Base-by-base conservation (phyloP, 2,113 vertebrate genomes). In the Gadus chalcogrammus region DNA sequence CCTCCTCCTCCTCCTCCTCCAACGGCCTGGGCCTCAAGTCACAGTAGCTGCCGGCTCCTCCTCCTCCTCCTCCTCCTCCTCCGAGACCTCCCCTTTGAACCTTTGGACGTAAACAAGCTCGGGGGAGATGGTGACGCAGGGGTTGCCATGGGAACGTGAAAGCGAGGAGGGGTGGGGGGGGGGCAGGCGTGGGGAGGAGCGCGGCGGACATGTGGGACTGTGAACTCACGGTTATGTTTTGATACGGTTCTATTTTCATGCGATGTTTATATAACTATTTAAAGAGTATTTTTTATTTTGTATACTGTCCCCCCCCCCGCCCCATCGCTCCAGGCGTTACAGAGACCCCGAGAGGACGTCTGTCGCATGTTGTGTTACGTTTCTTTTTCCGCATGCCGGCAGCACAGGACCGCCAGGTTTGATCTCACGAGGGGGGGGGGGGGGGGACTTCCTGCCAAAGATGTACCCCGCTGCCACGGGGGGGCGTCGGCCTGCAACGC, bases 231-330 rank as follows among this genome's bases (percentile, higher is more conserved):
- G 93, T 90, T 92, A 90, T 92, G 93, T 98, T 98, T 98, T 98
- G 94, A 90, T 98, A 98, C 93, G 90, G 91, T 95, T 98, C 93
- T 97, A 95, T 98, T 98, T 98, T 96, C 95, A 95, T 95, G 94
- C 93, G 35, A 93, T 94, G 91, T 98, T 99, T 98, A 94, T 98
- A 98, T 95, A 61, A 85, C 93, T 98, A 99, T 99, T 99, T 99
- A 99, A 99, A 92, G 82, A 94, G 95, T 95, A 95, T 98, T 98
- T 97, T 99, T 98, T 99, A 98, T 98, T 99, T 98, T 99, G 95
- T 99, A 97, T 98, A 98, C 94, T 93, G 92, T 95, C 94, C 87
- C 11, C 42, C 9, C 38, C 22, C 38, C 77, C 38, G 2, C 38
- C 22, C 27, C 85, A 82, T 86, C 81, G 78, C 82, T 69, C 82